Evolutionary conservation across 2,888 invertebrate genomes (phyloP), one percentile per base, ranked within the genome.

Genomic region (Megaustenia siamemsis): DNA sequence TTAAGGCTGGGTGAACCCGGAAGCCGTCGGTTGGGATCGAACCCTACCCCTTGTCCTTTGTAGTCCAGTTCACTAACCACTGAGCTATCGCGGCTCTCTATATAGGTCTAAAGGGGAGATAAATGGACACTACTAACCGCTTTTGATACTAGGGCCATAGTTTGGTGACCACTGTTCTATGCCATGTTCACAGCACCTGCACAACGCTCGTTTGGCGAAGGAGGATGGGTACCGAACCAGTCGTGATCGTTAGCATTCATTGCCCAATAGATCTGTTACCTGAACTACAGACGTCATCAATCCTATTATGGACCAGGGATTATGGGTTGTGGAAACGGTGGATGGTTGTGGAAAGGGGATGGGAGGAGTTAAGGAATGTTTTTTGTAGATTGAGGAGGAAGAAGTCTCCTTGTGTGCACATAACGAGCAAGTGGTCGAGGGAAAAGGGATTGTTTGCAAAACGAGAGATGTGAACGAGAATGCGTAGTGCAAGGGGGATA

Each of bases 251-350:
- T 66, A 79, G 60, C 32, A 28, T 60, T 45, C n/a, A 66, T 63
- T 66, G 79, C 21, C 10, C 66, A 63, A 45, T 60, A 79, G 63
- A 79, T 66, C 28, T 66, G 38, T 53, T 76, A 76, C 38, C 56
- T 76, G 38, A 24, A 18, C 15, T 40, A n/a, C 45, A 73, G 45
- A 73, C 28, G 45, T 15, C 71, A 71, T 40, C 68, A 35, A 38
- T 68, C 68, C 1, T 4, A 6, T 60, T 60, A 28, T 60, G 21
- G 21, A 28, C 1, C 5, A 69, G 38, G 69, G 18, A 15, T 18
- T 35, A 18, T 12, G 2, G 35, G 66, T 35, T 8, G 10, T 66
- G 32, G 32, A 35, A 15, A 12, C 1, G 35, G 18, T 18, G 8
- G 66, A 35, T 35, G 35, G 8, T 35, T 32, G 18, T 1, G 35